These are phyloP conservation scores for Archips xylosteana DNA, from an alignment of 2,888 invertebrate genomes.

Conservation along the genomic window DNA sequence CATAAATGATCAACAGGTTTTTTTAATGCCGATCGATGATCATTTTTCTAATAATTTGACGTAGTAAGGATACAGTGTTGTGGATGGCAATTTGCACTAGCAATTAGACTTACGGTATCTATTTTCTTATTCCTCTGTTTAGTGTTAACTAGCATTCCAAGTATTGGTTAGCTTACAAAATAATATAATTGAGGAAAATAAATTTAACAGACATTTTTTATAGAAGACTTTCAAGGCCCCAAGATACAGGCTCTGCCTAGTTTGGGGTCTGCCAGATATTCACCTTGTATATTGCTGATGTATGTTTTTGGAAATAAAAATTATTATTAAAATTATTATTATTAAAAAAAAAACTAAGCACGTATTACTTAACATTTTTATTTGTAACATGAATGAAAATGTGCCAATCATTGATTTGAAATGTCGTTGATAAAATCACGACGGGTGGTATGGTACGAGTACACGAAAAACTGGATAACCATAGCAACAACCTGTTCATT, in stretches of 20 bases:
- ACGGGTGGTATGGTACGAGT: not conserved
- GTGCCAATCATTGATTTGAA: slow-evolving; percentile 1
- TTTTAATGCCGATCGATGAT: slow-evolving; percentile 2
- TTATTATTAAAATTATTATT: no score
- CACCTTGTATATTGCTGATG: no score
- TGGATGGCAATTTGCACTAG: slow-evolving; percentile 14
- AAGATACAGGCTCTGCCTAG: no score
- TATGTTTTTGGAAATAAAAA: no score
- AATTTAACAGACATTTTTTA: not conserved
- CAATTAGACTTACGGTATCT: slow-evolving; percentile 7
- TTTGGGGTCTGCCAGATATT: no score
- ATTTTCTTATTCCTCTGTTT: slow-evolving; percentile 32
- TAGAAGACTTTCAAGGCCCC: no score
- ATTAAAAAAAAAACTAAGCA: not conserved
- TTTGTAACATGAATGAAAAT: not conserved
- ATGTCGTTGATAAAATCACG: slow-evolving; percentile 7
- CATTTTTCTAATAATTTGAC: slow-evolving; percentile 22
- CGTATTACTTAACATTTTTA: not conserved
- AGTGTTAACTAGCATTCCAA: slow-evolving; percentile 13
- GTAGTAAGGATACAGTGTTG: slow-evolving; percentile 14
- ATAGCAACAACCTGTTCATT: slow-evolving; percentile 5
- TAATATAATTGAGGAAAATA: slow-evolving; percentile 1
- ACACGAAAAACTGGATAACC: not conserved
- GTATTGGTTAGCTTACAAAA: slow-evolving; percentile 14
- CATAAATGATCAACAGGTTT: slow-evolving; percentile 8